Base-by-base conservation (phyloP, 2,113 vertebrate genomes). In the Micronisus gabar region DNA sequence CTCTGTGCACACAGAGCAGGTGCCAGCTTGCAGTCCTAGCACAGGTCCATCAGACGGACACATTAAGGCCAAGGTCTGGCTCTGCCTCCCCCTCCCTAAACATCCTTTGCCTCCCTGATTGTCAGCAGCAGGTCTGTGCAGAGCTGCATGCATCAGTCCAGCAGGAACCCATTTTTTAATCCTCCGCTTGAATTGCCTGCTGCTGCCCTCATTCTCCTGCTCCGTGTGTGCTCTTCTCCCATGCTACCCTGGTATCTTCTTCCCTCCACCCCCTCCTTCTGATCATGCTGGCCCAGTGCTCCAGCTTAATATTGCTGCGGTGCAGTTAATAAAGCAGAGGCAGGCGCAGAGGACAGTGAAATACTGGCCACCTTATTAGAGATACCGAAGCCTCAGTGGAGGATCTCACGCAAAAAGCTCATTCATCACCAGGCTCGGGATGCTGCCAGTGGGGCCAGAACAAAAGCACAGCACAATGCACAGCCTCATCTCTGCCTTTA, bases 361-460 rank as follows among this genome's bases (percentile, higher is more conserved):
- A 94, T 4, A 17, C 85, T 70, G 91, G 67, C 71, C 63, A 81
- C 86, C 63, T 95, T 94, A 97, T 95, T 96, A 96, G 71, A 95
- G 88, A 80, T 29, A 30, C 95, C 79, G 91, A 96, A 93, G 75
- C 71, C 94, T 86, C 87, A 41, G 87, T 36, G 82, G 91, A 97
- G 87, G 55, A 88, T 86, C 89, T 90, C 45, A 56, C 34, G 34
- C 87, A 89, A 89, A 70, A 83, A 83, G 38, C 73, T 97, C 95
- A 96, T 97, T 95, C 86, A 97, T 97, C 96, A 97, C 71, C 79
- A 72, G 87, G 45, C 79, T 91, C 59, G 2, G 67, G 90, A 93
- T 92, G 87, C 96, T 95, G 93, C 88, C 95, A 88, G 47, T 16
- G 34, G 45, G 91, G 56, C 90, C 72, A 75, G 86, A 94, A 59